These are phyloP conservation scores for Metalampra italica DNA, from an alignment of 2,888 invertebrate genomes.

Conservation along the genomic window DNA sequence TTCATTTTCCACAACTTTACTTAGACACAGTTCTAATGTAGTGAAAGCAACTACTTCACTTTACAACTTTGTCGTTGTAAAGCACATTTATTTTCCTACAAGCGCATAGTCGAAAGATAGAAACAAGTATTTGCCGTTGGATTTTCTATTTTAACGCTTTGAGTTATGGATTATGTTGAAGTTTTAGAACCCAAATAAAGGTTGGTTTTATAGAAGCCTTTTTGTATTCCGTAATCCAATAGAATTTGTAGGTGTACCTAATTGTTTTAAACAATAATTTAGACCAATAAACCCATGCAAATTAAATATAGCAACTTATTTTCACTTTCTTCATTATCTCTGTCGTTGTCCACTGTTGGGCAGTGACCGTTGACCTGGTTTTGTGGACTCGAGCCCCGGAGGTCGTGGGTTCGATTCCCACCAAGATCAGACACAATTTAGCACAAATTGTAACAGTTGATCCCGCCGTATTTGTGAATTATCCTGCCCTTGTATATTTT, in stretches of 20 bases:
- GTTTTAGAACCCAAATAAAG: background rate
- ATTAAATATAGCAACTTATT: no score
- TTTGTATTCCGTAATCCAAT: constrained; percentile 1
- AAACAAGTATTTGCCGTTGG: constrained; percentile 13
- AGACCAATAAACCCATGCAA: no score
- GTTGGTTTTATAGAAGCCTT: constrained; percentile 1
- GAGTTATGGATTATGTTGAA: constrained; percentile 15
- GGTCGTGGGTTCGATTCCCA: no score
- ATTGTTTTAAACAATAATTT: no score
- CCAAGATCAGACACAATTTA: no score
- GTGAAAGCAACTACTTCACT: constrained; percentile 22
- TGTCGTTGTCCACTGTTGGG: no score
- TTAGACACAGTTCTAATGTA: constrained; percentile 41
- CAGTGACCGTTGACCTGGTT: no score
- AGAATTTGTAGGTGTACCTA: background rate
- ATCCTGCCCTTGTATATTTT: no score
- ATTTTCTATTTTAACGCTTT: constrained; percentile 25
- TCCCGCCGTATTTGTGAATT: no score
- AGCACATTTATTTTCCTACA: background rate
- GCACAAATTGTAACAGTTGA: no score
- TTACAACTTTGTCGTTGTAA: constrained; percentile 42
- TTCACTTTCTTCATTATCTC: no score
- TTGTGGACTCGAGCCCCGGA: no score
- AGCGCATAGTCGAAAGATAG: background rate
- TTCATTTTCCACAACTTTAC: constrained; percentile 23